Base-by-base conservation (phyloP, 2,113 vertebrate species). In the Abramis brama region DNA sequence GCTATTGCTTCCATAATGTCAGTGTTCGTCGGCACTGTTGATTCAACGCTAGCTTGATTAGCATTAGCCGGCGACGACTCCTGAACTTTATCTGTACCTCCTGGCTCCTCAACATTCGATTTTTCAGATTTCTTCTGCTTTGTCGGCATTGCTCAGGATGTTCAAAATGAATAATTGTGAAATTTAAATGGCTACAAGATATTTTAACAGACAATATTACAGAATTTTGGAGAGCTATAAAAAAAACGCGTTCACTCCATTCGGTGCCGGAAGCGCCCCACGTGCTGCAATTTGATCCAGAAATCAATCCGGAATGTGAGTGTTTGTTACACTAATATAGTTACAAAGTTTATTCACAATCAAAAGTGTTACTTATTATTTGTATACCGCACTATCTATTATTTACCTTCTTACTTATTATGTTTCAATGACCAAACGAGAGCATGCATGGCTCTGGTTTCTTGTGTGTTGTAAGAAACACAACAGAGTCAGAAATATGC, bases 201-300 rank as follows among this genome's bases (percentile, higher is more conserved):
- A 36, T 36, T 36, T 36, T 36, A 5, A 5, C 5, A 5, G 36
- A 36, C 36, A 36, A 36, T 36, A 36, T 6, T 5, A 36, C 36
- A 36, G 36, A 36, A 5, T 36, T 36, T 3, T 36, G 36, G 36
- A 36, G 36, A 36, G 36, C 36, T 36, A 36, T 36, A 36, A 36
- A 36, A 27, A 30, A 36, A 36, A 6, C 36, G 0, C 36, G 36
- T 36, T 36, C 5, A 36, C 36, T 36, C 36, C 36, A 36, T 36
- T 36, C 36, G 36, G 36, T 36, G 5, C 36, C 36, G 36, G 30
- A 30, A 30, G 30, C 30, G 2, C 30, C 27, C 27, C 27, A 1
- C 27, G 27, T 1, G 27, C 27, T 27, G 90, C 96, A 97, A 23
- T 99, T 98, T 89, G 96, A 99, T 45, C 94, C 96, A 1, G 97